phyloP scores from a whole-genome alignment of 2,888 invertebrate genomes.

The Ichneumoninae sp. region DNA sequence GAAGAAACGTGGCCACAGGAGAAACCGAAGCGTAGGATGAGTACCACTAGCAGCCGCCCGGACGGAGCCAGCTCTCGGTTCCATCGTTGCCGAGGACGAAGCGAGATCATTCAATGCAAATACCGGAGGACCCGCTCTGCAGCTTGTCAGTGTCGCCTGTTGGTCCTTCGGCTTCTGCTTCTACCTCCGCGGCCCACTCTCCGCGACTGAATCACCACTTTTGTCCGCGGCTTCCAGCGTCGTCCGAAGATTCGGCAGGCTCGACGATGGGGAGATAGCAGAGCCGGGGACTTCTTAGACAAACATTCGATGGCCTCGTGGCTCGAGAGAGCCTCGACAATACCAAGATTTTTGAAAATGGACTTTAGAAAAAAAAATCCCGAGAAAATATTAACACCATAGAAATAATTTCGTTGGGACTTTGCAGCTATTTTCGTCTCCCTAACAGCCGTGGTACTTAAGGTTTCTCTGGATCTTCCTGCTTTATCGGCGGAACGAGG shows the following conservation, averaged over 20 bases:
- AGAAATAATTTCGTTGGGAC: too few relatives aligned
- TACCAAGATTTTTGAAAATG: not conserved
- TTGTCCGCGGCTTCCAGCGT: not conserved
- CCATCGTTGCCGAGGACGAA: slow-evolving; percentile 38
- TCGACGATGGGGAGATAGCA: not conserved
- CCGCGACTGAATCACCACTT: not conserved
- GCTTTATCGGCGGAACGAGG: too few relatives aligned
- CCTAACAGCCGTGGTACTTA: too few relatives aligned
- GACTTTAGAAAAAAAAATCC: too few relatives aligned
- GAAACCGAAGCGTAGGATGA: not conserved
- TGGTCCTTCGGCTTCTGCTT: slow-evolving; percentile 17
- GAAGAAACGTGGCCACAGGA: not conserved
- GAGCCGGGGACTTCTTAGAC: not conserved
- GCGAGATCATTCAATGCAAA: slow-evolving; percentile 69
- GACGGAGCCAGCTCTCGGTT: not conserved
- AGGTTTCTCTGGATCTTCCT: too few relatives aligned
- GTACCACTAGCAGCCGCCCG: slow-evolving; percentile 3
- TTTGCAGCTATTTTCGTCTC: too few relatives aligned
- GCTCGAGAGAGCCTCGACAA: not conserved
- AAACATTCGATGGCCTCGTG: not conserved
- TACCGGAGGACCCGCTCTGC: slow-evolving; percentile 61
- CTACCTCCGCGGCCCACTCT: slow-evolving; percentile 21
- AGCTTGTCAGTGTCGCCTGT: slow-evolving; percentile 59
- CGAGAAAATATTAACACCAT: too few relatives aligned
- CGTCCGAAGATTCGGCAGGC: not conserved